Evolutionary conservation across 2,113 vertebrate species (phyloP), one percentile per base, ranked within the genome.

Genomic region (Rhynchopsitta pachyrhyncha): DNA sequence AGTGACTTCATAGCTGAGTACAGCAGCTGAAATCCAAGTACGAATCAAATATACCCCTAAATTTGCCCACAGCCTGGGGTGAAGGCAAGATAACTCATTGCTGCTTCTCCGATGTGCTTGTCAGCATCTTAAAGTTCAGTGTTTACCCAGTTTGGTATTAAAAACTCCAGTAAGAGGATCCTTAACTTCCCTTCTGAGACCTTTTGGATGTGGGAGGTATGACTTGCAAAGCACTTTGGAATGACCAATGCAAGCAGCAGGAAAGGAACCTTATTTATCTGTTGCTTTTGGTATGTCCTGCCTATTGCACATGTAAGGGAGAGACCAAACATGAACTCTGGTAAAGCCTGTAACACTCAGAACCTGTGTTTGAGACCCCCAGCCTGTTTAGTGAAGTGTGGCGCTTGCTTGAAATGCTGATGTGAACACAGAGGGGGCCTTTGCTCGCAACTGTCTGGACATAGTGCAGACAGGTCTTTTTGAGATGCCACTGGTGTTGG

Each of bases 311-410:
- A 2, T 2, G 3, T 27, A 44, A 52, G 24, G 19, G 6, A 13
- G 53, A 42, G 37, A 31, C 25, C 8, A 17, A 66, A 14, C 14
- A 6, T 22, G 23, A 66, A 50, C 49, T 39, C 10, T 11, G 41
- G 70, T 14, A 11, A 46, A 55, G n/a, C 18, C 49, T 12, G 5
- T 19, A 13, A 10, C 69, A 37, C 62, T 13, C 17, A 22, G 29
- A 29, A 10, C n/a, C 41, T 8, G 24, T 37, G 5, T 24, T 4
- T 39, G 50, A 37, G 50, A 10, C 18, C 11, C 31, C 23, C 14
- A 18, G 27, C 4, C 23, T 1, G 1, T 14, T 41, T 47, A 37
- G 59, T 6, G 6, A 59, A 59, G 5, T 1, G 27, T 13, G 33
- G 33, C 17, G 8, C 4, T 35, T 25, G 46, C 37, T 46, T 6